Evolutionary conservation across 30 jellyfish, hydroid and myxozoan species (phyloP).

Genomic region (Aurelia aurita): DNA sequence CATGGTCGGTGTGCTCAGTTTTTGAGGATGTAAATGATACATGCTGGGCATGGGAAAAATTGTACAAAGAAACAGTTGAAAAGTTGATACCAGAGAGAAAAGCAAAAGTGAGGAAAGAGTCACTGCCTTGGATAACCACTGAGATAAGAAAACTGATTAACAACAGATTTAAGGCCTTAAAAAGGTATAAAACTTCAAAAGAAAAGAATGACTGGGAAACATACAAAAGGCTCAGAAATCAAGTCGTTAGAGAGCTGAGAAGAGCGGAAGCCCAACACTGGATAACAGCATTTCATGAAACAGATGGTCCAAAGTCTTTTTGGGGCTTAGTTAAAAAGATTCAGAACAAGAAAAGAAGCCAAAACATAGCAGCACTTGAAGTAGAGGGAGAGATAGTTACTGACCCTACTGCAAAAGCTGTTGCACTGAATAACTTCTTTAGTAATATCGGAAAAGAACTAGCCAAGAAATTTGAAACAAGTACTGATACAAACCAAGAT

Average conservation of each 20-base stretch:
- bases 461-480: no score
- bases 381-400: no score
- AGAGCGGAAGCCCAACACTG: background rate
- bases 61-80: slow-evolving; percentile 17
- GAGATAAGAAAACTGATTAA: slow-evolving; percentile 3
- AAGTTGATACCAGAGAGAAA: slow-evolving; percentile 24
- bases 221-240: slow-evolving; percentile 32
- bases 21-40: background rate
- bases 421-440: no score
- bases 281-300: slow-evolving; percentile 16
- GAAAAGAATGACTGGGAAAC: slow-evolving; percentile 11
- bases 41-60: slow-evolving; percentile 8
- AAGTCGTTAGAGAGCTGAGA: background rate
- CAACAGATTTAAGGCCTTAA: slow-evolving; percentile 18
- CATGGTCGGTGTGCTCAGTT: no score
- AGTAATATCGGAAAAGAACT: no score
- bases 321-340: slow-evolving; percentile 13
- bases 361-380: no score
- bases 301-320: slow-evolving; percentile 28
- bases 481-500: no score
- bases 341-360: no score
- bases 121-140: slow-evolving; percentile 29
- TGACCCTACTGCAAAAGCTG: no score
- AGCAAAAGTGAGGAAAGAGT: slow-evolving; percentile 29
- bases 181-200: slow-evolving; percentile 11